A percentile compares a stretch with the other conserved stretches of the same genome.
Conservation (phyloP, 23 tunicate genomes). For the Halocynthia roretzi region DNA sequence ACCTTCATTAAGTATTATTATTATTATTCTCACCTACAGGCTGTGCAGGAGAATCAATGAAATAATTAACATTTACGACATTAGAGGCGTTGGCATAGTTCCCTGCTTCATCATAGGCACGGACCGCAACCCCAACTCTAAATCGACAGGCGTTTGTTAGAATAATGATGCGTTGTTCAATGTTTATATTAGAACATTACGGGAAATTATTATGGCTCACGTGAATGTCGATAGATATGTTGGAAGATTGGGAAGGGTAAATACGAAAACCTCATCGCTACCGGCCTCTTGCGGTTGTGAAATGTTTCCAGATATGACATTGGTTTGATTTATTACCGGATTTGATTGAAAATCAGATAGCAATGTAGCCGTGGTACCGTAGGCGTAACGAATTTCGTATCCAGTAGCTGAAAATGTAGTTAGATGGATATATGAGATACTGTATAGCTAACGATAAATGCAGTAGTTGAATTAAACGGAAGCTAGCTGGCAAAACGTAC, state of each 20-base stretch:
- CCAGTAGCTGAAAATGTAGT: slow-evolving; percentile 3
- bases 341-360: slow-evolving; percentile 7
- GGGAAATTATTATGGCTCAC: slow-evolving; percentile 4
- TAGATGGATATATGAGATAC: neutral
- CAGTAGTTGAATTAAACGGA: too few species aligned
- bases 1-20: neutral
- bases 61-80: slow-evolving; percentile 22
- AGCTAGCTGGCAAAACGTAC: neutral
- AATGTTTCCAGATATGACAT: slow-evolving; percentile 18
- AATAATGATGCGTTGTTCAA: neutral
- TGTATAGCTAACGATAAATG: too few species aligned
- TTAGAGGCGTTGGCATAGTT: slow-evolving; percentile 30
- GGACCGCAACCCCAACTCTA: slow-evolving; percentile 33
- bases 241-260: neutral
- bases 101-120: slow-evolving; percentile 20
- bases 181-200: neutral
- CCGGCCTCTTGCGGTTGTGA: slow-evolving; percentile 23
- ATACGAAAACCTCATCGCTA: slow-evolving; percentile 22
- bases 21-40: neutral
- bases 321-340: neutral
- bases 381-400: slow-evolving; percentile 48
- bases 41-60: neutral
- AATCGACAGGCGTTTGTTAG: neutral
- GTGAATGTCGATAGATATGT: neutral
- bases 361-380: slow-evolving; percentile 11